These are phyloP conservation scores for Saguinus imperator DNA, from an alignment of 2,113 vertebrate genomes.

Conservation along the genomic window DNA sequence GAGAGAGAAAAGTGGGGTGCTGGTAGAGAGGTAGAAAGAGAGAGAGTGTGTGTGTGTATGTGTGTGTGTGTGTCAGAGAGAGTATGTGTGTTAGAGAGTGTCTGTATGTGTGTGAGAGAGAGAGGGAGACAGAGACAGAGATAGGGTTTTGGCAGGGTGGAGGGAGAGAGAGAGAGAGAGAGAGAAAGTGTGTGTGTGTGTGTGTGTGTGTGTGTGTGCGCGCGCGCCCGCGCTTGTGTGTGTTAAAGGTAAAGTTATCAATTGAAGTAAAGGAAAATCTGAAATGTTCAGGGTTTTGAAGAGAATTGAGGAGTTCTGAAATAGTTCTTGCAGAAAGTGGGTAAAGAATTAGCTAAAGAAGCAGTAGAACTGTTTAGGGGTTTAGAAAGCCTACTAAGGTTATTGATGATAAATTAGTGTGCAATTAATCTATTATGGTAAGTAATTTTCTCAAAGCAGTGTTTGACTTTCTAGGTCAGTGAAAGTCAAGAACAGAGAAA, in stretches of 20 bases:
- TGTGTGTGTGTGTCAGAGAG: not conserved
- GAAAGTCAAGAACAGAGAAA: not conserved
- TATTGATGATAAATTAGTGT: not conserved
- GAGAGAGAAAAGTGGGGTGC: too few species aligned
- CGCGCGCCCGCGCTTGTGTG: too few species aligned
- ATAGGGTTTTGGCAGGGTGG: not conserved
- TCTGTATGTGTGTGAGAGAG: too few species aligned
- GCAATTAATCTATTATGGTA: not conserved
- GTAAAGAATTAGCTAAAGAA: not conserved
- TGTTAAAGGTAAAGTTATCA: not conserved
- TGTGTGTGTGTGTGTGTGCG: not conserved
- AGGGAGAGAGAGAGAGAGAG: not conserved
- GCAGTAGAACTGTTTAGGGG: not conserved
- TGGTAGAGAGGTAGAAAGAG: too few species aligned
- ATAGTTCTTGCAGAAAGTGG: not conserved
- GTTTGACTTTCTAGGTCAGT: not conserved
- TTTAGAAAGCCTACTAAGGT: not conserved
- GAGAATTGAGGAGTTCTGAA: not conserved
- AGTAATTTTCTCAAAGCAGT: not conserved
- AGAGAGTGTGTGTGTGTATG: not conserved
- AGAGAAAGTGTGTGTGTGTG: not conserved
- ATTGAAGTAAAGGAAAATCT: not conserved
- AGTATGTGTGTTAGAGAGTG: not conserved
- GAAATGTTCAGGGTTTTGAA: not conserved
- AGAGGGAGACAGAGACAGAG: not conserved